Evolutionary conservation across 2,797 vertebrate species (phyloP), one percentile per base, ranked within the genome.

Genomic region (Alca torda): DNA sequence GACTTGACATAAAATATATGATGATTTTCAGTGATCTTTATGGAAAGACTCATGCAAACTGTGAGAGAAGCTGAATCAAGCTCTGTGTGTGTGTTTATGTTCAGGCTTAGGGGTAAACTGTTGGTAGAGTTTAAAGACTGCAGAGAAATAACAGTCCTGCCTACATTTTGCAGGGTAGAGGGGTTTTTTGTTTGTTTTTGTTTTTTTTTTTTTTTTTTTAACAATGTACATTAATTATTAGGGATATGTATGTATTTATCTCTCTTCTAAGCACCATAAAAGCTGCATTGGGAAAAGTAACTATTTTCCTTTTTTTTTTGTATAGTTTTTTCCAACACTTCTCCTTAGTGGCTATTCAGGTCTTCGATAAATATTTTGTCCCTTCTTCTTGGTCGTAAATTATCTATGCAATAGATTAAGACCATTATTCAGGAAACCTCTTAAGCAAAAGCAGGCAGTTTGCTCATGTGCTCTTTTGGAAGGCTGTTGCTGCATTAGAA

Each of bases 131-230:
- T 91, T 48, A 70, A 79, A 80, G 56, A 60, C 23, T 60, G 28
- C 46, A 87, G 11, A 70, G 6, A 16, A 78, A 24, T 39, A 56
- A 35, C 11, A 60, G 28, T 56, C 24, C 26, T 81, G 13, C 4
- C 28, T 79, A 17, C 1, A 8, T 74, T 94, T 87, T 87, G 3
- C 5, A 51, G 12, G 6, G 4, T 31, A 54, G 10, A 20, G 16
- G 28, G 16, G 5, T 41, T 13, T 4, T 41, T 41, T 41, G 11
- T 10, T 41, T 64, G 31, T 10, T 8, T 13, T 39, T 54, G 20
- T 2, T 6, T 2, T 6, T 9, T 15, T 4, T 4, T 11, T 10
- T 23, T 48, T 56, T 41, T 21, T 20, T 10, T 14, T 4, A 41
- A 37, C 10, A 24, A 18, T 28, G 5, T 45, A 4, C 3, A 17